Conservation (phyloP, 2,888 invertebrate genomes). For the Machimus rusticus region DNA sequence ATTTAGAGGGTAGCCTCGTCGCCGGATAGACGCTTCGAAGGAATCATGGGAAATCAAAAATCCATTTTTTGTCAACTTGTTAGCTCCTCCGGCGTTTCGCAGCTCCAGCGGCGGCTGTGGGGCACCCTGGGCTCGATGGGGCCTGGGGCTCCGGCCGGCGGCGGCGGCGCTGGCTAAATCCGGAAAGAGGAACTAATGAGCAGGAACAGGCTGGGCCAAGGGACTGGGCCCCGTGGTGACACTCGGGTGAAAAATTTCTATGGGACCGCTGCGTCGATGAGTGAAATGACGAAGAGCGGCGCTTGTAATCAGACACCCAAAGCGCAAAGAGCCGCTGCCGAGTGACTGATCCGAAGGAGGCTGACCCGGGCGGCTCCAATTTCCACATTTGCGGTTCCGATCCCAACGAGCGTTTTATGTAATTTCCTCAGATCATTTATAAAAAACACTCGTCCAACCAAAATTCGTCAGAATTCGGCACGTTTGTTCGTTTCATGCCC, state of each 20-base stretch:
- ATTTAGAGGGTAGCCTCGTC: background rate
- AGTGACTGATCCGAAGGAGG: background rate
- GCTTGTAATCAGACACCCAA: conserved; percentile 43
- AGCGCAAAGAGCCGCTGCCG: conserved; percentile 41
- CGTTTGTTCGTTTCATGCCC: background rate
- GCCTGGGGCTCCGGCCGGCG: background rate
- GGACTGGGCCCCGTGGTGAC: background rate
- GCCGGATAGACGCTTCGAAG: background rate
- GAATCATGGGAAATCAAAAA: conserved; percentile 5
- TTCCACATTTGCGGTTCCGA: conserved; percentile 14
- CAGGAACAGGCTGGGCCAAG: background rate
- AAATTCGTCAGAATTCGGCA: background rate
- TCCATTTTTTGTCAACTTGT: conserved; percentile 1
- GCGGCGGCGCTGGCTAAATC: background rate
- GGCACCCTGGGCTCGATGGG: background rate
- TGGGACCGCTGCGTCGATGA: background rate
- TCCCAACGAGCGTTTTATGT: background rate
- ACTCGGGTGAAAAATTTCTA: background rate
- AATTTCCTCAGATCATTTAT: background rate
- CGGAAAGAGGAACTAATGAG: conserved; percentile 21
- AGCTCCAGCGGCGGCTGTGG: background rate
- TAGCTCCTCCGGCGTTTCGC: background rate
- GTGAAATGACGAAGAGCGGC: conserved; percentile 44
- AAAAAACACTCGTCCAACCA: background rate
- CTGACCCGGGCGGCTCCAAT: background rate